Evolutionary conservation across 2,113 vertebrate species (phyloP).

Genomic region (Poecile atricapillus): DNA sequence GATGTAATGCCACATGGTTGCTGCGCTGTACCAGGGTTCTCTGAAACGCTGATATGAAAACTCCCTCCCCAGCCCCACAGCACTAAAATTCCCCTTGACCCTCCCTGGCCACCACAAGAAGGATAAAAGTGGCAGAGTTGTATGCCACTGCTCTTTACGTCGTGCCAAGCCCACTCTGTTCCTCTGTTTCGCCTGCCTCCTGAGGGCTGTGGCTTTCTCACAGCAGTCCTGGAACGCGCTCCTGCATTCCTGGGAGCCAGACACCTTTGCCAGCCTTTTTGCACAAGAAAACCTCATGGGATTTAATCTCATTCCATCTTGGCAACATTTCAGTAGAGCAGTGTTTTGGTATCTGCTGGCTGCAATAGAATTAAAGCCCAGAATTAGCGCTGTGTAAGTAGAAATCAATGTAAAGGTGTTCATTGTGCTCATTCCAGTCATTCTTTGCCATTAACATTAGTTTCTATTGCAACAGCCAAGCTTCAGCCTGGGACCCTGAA

Average conservation of each 20-base stretch:
- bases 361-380: not conserved
- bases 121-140: not conserved
- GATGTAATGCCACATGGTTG: not conserved
- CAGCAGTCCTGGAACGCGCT: not conserved
- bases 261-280: not conserved
- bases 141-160: conserved; percentile 25
- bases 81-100: not conserved
- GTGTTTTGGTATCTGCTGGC: conserved; percentile 39
- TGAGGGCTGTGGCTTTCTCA: conserved; percentile 23
- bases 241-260: not conserved
- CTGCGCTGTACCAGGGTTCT: fast-evolving
- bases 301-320: conserved; percentile 52
- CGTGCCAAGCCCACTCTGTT: conserved; percentile 51
- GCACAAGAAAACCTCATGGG: conserved; percentile 33
- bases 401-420: not conserved
- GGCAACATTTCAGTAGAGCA: conserved; percentile 49
- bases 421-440: not conserved
- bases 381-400: not conserved
- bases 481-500: not conserved
- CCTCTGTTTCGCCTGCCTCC: not conserved
- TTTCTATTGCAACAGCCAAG: not conserved
- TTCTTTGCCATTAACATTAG: not conserved
- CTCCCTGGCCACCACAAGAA: not conserved
- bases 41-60: not conserved
- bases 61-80: too few species aligned